Evolutionary conservation across 1,140 invertebrate species (phyloP).

Genomic region (Apocrypta bakeri): DNA sequence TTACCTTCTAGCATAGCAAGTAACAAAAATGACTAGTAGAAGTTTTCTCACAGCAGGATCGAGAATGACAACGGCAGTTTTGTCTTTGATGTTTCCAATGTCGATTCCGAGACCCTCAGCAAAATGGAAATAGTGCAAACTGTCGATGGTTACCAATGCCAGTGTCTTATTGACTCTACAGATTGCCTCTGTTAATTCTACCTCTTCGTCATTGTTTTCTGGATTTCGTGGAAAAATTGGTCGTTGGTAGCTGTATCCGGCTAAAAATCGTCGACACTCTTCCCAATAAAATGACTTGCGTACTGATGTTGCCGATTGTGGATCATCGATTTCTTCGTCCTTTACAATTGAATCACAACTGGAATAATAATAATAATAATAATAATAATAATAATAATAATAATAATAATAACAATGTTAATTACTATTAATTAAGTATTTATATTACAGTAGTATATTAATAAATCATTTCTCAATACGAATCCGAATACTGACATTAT

Average conservation of each 20-base stretch:
- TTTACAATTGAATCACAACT: background rate
- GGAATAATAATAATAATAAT: conserved; percentile 22
- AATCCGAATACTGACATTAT: background rate
- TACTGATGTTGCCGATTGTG: conserved; percentile 70
- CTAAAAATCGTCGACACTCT: conserved; percentile 64
- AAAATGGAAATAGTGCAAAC: conserved; percentile 81
- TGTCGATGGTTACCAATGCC: conserved; percentile 83
- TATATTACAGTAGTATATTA: no score
- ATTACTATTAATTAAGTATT: no score
- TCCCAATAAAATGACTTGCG: conserved; percentile 57
- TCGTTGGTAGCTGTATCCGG: conserved; percentile 66
- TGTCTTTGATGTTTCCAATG: conserved; percentile 77
- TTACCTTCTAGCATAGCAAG: conserved; percentile 16
- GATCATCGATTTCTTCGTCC: conserved; percentile 73
- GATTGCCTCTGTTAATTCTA: conserved; percentile 68
- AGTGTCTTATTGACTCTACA: conserved; percentile 81
- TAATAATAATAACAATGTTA: no score
- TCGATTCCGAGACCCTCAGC: conserved; percentile 83
- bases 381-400: no score
- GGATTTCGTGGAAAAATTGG: conserved; percentile 63
- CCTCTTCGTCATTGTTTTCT: conserved; percentile 29
- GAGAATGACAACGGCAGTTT: conserved; percentile 82
- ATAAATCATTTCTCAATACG: no score
- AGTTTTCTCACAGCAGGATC: conserved; percentile 78
- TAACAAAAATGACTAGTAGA: conserved; percentile 20